Percentiles rank a stretch among this genome's conserved stretches.
Conservation (phyloP, 2,113 vertebrate species). For the Rostratula benghalensis region DNA sequence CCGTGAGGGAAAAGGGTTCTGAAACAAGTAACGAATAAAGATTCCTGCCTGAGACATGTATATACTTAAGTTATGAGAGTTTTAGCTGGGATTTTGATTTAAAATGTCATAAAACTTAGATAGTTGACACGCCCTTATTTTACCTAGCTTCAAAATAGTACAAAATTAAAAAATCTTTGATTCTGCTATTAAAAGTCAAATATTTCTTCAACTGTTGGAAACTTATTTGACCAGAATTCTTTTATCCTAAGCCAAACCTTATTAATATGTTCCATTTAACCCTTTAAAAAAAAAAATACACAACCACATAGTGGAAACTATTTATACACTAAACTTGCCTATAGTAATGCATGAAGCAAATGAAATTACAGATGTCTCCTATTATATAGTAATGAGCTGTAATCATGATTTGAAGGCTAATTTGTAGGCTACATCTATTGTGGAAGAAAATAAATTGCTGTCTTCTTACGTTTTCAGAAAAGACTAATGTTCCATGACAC, state of each 20-base stretch:
- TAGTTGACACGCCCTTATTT: background rate
- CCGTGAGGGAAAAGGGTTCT: background rate
- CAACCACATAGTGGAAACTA: background rate
- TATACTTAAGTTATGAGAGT: background rate
- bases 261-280: background rate
- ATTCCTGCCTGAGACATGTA: background rate
- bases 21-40: background rate
- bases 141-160: background rate
- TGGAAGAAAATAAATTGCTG: background rate
- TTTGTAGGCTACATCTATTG: background rate
- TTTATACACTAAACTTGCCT: background rate
- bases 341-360: background rate
- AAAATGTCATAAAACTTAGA: background rate
- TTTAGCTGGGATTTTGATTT: background rate
- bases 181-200: background rate
- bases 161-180: background rate
- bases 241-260: background rate
- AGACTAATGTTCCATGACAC: rapidly evolving
- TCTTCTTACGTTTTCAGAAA: background rate
- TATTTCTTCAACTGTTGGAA: background rate
- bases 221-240: background rate
- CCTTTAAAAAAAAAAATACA: background rate
- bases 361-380: background rate
- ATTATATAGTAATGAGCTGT: background rate
- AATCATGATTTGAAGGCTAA: background rate